These are phyloP conservation scores for Acanthosepion lycidas DNA, from an alignment of 2,888 invertebrate species.

Conservation along the genomic window DNA sequence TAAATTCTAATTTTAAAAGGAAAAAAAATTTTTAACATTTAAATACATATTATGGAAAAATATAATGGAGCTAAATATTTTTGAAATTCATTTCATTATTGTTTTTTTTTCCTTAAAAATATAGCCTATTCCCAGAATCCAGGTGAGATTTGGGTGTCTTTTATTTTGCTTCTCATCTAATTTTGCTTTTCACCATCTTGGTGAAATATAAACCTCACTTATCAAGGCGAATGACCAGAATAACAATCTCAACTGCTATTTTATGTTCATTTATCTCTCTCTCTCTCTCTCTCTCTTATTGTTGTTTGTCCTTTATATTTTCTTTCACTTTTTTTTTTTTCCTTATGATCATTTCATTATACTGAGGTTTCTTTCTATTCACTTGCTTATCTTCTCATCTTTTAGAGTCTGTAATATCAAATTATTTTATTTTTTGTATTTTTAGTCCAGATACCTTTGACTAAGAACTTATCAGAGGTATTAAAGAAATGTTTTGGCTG, in stretches of 20 bases:
- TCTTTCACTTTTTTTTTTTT: neutral
- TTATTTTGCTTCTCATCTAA: neutral
- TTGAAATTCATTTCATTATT: neutral
- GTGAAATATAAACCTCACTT: neutral
- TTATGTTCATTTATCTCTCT: neutral
- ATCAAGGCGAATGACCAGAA: neutral
- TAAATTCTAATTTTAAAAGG: too few relatives aligned
- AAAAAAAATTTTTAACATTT: too few relatives aligned
- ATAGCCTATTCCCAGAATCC: neutral
- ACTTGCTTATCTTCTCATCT: neutral
- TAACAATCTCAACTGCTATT: constrained; percentile 1
- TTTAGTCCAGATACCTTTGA: neutral
- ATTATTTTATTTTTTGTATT: neutral
- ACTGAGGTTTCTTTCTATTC: neutral
- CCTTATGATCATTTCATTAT: neutral
- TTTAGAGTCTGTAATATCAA: neutral
- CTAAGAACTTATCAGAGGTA: too few relatives aligned
- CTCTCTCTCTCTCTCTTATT: neutral
- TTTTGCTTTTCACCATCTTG: neutral
- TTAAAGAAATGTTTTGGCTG: too few relatives aligned
- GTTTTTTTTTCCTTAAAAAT: constrained; percentile 33
- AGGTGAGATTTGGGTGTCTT: constrained; percentile 40
- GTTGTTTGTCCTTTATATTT: too few relatives aligned
- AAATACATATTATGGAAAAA: too few relatives aligned
- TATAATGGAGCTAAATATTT: too few relatives aligned